phyloP scores from a whole-genome alignment of 1,140 invertebrate genomes.

The Pseudomyrmex dendroicus region DNA sequence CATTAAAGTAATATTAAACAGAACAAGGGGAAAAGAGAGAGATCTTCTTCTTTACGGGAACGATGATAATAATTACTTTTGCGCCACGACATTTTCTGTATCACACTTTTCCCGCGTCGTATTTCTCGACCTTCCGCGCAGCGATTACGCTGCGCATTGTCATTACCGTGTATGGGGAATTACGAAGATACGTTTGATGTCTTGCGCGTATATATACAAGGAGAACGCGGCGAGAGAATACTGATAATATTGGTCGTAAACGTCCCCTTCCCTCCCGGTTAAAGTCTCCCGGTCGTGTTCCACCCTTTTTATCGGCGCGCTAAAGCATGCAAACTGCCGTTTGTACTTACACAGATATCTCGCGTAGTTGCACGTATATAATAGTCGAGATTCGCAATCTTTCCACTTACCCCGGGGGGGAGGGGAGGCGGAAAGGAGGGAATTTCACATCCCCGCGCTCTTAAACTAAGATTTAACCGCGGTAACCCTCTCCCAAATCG shows the following conservation, averaged over 20 bases:
- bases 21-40: too few relatives aligned
- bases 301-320: constrained; percentile 43
- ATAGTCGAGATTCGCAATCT: constrained; percentile 31
- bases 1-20: too few relatives aligned
- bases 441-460: constrained; percentile 1
- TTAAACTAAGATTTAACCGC: constrained; percentile 41
- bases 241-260: constrained; percentile 58
- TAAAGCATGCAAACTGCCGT: constrained; percentile 51
- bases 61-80: not conserved
- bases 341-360: constrained; percentile 19
- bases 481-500: not conserved
- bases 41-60: not conserved
- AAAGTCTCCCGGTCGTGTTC: constrained; percentile 24
- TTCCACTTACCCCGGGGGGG: not conserved
- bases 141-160: constrained; percentile 7
- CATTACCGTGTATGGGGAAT: constrained; percentile 16
- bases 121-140: not conserved
- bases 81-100: too few relatives aligned
- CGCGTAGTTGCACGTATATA: constrained; percentile 35
- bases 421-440: not conserved
- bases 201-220: constrained; percentile 8
- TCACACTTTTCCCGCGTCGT: too few relatives aligned
- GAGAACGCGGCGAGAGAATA: constrained; percentile 10
- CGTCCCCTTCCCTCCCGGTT: not conserved
- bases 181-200: constrained; percentile 8